Evolutionary conservation across 2,888 invertebrate genomes (phyloP), one percentile per base, ranked within the genome.

Genomic region (Ptychoptera albimana): DNA sequence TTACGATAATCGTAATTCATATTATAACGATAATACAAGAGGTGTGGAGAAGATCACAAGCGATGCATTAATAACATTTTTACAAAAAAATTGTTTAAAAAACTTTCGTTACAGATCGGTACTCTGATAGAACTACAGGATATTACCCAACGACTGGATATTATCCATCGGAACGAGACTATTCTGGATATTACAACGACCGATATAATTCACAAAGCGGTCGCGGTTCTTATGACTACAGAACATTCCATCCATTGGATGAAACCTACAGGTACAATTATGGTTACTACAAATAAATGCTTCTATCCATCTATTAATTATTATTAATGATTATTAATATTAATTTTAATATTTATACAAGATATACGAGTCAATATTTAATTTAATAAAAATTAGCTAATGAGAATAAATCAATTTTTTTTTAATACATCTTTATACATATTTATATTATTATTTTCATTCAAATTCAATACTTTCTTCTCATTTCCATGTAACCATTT

Each of bases 201-300:
- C 57, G 59, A 23, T 57, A 56, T 46, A 52, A 23, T 23, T 5
- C 23, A 23, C 23, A 23, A 23, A 23, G 23, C 7, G 23, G 23
- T 5, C 23, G 46, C 34, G 47, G 48, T n/a, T 44, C 47, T 37
- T 64, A 63, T 58, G 65, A 64, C 52, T 59, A 55, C 53, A 59
- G 61, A 49, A 60, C 59, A 49, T 64, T 60, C 57, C 60, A 61
- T 47, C 65, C 63, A 16, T 63, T 56, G 57, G 65, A 65, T 59
- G 63, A 65, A 49, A 60, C 61, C 37, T 63, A 63, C 59, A 62
- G 66, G 66, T 65, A 65, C 44, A 23, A 23, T 23, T 15, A 16
- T 23, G 16, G 15, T 10, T 6, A n/a, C 4, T 32, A 40, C 35
- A 4, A 5, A 8, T 13, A 36, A 11, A 4, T 12, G 8, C 2